Percentiles rank a stretch among this genome's conserved stretches.
phyloP scores from a whole-genome alignment of 1,140 invertebrate genomes.

The Drosophila kepulauana region DNA sequence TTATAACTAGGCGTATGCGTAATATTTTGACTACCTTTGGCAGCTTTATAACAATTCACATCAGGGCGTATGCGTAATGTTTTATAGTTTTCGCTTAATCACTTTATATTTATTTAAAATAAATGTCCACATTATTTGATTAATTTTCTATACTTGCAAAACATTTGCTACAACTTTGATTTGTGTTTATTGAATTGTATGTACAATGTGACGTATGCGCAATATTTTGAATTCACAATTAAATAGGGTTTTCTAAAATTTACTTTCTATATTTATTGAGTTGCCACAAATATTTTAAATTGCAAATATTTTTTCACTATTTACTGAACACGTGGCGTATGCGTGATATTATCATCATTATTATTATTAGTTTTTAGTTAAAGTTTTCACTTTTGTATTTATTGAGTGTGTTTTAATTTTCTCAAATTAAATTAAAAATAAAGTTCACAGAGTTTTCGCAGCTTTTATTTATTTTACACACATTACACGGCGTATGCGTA shows the following conservation, averaged over 20 bases:
- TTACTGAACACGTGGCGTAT: neutral
- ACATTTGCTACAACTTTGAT: neutral
- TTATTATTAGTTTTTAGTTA: neutral
- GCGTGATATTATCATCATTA: neutral
- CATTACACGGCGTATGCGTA: constrained; percentile 46
- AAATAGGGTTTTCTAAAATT: neutral
- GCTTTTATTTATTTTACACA: constrained; percentile 2
- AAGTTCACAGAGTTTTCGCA: neutral
- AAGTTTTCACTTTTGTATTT: neutral
- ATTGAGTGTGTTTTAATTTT: neutral
- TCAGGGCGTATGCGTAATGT: neutral
- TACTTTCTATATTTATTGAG: neutral
- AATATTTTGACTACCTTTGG: neutral
- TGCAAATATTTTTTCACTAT: neutral
- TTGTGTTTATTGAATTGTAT: neutral
- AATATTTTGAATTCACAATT: neutral
- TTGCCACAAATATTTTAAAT: neutral
- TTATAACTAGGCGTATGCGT: neutral
- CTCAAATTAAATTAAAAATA: neutral
- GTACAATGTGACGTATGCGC: neutral
- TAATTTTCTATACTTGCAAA: too few relatives aligned
- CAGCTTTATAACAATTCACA: neutral
- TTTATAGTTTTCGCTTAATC: neutral
- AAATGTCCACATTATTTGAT: too few relatives aligned
- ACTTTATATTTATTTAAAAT: neutral